These are phyloP conservation scores for Thymelicus sylvestris DNA, from an alignment of 2,888 invertebrate genomes.

Conservation along the genomic window DNA sequence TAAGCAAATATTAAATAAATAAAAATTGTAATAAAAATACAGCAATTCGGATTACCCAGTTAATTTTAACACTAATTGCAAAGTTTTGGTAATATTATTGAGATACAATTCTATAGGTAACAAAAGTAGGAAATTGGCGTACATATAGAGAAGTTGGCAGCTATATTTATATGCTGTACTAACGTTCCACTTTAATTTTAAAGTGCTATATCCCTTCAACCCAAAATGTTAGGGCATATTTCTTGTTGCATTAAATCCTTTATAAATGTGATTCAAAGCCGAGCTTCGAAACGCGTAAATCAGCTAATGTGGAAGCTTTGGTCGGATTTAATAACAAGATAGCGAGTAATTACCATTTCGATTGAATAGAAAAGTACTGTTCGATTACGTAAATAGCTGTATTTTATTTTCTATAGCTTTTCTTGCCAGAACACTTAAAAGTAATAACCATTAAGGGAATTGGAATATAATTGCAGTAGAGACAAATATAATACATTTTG, in stretches of 20 bases:
- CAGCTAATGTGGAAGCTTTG: slow-evolving; percentile 12
- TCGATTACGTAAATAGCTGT: background rate
- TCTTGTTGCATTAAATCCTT: slow-evolving; percentile 6
- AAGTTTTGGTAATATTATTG: too few relatives aligned
- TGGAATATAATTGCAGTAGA: background rate
- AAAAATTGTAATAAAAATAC: too few relatives aligned
- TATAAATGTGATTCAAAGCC: slow-evolving; percentile 16
- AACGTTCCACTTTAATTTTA: too few relatives aligned
- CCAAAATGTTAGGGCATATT: background rate
- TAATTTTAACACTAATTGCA: too few relatives aligned
- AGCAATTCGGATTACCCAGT: too few relatives aligned
- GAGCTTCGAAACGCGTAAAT: slow-evolving; percentile 11
- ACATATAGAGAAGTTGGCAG: too few relatives aligned
- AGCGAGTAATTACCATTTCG: slow-evolving; percentile 7
- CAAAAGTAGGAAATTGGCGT: too few relatives aligned
- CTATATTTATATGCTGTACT: too few relatives aligned
- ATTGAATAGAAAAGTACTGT: background rate
- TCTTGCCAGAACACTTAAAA: background rate
- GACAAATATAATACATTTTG: too few relatives aligned
- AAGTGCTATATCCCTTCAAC: background rate
- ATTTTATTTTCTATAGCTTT: background rate
- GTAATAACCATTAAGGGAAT: background rate
- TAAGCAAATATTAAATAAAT: too few relatives aligned
- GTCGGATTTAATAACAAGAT: slow-evolving; percentile 7
- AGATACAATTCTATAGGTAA: too few relatives aligned